Base-by-base conservation (phyloP, 2,797 vertebrate genomes). In the Chloroceryle amazona region DNA sequence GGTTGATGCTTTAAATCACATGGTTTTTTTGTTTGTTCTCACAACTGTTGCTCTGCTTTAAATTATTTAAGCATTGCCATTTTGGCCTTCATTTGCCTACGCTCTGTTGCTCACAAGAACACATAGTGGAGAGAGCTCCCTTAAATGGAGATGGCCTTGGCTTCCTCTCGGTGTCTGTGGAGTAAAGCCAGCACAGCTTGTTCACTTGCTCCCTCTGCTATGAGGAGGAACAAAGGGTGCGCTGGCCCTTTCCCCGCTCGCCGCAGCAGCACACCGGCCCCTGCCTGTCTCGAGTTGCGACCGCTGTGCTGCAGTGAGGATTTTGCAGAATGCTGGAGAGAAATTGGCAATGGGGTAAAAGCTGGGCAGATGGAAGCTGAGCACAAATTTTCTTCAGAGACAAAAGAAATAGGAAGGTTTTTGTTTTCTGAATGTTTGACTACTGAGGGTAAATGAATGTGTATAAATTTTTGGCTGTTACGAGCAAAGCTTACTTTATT, bases 251-350 rank as follows among this genome's bases (percentile, higher is more conserved):
- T 80, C 51, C 66, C 39, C 1, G 8, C n/a, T 46, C 9, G 0
- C 49, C 57, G 25, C 74, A 82, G 13, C 0, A 0, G 28, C 70
- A 23, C 0, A 0, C 46, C 10, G 7, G 5, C 47, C 52, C 0
- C 3, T 66, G 31, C 52, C 42, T 73, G 66, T 68, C 29, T 54
- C 6, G 15, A 15, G 19, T 5, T 6, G 9, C 42, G 10, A 10
- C 19, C 70, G 29, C 13, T 52, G 13, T 14, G 11, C 52, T 67
- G 51, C 42, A 60, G 20, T 39, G 46, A 23, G 51, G 19, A 14
- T 31, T 83, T 72, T 81, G 28, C 35, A 58, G 67, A 57, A 46
- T 39, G 33, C 39, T 39, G 1, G 15, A n/a, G 25, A 47, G 42
- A 37, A 65, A n/a, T 15, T 42, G 54, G 19, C 20, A n/a, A 26